Conservation (phyloP, 2,888 invertebrate genomes). For the Antheraea assamensis region DNA sequence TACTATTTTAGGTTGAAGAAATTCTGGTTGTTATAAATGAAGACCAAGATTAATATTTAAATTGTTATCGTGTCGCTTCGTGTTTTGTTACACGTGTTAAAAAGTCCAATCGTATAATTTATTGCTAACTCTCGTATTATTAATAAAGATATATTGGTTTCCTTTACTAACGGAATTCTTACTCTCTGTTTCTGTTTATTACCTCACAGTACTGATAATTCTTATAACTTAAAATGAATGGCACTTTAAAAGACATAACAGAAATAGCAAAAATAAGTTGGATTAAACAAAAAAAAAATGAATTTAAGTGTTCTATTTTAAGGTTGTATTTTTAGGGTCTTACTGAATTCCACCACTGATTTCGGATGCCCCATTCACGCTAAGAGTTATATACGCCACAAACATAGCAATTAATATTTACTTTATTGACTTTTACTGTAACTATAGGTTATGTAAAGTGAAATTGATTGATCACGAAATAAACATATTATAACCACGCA, state of each 20-base stretch:
- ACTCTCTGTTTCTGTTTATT: conserved; percentile 34
- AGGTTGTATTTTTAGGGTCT: too few relatives aligned
- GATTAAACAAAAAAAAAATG: too few relatives aligned
- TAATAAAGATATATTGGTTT: not conserved
- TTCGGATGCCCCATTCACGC: too few relatives aligned
- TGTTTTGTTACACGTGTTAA: conserved; percentile 26
- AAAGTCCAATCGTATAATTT: not conserved
- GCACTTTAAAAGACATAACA: too few relatives aligned
- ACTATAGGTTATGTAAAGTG: conserved; percentile 30
- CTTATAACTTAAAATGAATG: not conserved
- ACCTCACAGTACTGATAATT: not conserved
- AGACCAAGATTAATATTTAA: not conserved
- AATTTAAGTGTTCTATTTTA: too few relatives aligned
- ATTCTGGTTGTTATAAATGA: conserved; percentile 18
- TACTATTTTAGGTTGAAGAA: conserved; percentile 25
- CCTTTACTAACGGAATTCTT: not conserved
- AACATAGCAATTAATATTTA: too few relatives aligned
- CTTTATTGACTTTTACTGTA: not conserved
- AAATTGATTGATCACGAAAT: conserved; percentile 29
- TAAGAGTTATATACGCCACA: too few relatives aligned
- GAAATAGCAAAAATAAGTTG: too few relatives aligned
- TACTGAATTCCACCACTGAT: too few relatives aligned
- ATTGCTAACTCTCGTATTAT: not conserved
- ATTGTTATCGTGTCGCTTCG: conserved; percentile 20
- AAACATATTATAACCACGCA: conserved; percentile 26